phyloP scores from a whole-genome alignment of 2,888 invertebrate genomes.

The Cacoxenus indagator region DNA sequence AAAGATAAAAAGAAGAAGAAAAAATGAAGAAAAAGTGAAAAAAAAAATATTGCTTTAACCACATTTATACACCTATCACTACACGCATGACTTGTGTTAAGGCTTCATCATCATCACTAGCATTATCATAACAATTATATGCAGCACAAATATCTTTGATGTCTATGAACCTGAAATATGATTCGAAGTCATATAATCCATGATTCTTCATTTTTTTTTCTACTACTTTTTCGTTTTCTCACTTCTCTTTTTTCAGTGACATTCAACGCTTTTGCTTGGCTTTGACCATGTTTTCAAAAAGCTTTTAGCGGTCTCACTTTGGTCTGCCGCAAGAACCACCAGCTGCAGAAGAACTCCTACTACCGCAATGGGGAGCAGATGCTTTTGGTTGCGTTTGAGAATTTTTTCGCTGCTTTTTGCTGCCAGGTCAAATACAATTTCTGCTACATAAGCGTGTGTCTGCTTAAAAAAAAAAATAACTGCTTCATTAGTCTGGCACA shows the following conservation, averaged over 20 bases:
- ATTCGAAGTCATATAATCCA: constrained; percentile 22
- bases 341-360: not conserved
- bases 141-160: not conserved
- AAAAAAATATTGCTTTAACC: too few relatives aligned
- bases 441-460: not conserved
- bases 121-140: not conserved
- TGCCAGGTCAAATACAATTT: not conserved
- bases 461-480: not conserved
- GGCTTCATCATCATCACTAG: not conserved
- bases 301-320: not conserved
- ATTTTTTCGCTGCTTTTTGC: too few relatives aligned
- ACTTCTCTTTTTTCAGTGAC: not conserved
- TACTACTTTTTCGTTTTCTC: not conserved
- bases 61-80: too few relatives aligned
- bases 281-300: constrained; percentile 2
- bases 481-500: not conserved
- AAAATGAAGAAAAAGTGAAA: too few relatives aligned
- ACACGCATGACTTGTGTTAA: constrained; percentile 29
- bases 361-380: too few relatives aligned
- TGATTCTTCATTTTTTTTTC: not conserved
- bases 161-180: constrained; percentile 32
- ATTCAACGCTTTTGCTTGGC: not conserved
- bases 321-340: not conserved
- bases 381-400: too few relatives aligned
- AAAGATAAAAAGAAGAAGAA: too few relatives aligned